Percentiles rank a stretch among this genome's conserved stretches.
phyloP scores from a whole-genome alignment of 2,797 vertebrate species.

The Apogon talboti region DNA sequence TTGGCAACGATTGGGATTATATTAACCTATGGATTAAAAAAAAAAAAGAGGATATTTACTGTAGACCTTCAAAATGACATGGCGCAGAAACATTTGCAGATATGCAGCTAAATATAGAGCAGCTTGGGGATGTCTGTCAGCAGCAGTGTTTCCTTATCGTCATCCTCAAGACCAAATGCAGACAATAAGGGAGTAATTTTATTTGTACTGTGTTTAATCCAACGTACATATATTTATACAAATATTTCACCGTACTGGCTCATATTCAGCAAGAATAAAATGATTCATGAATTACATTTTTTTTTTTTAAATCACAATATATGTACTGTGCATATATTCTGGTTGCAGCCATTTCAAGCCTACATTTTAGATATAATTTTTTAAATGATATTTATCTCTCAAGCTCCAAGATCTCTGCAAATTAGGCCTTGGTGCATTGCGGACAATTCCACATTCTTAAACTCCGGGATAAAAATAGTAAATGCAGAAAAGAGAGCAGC shows the following conservation, averaged over 20 bases:
- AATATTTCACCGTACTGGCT: too few relatives aligned
- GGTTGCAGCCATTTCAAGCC: too few relatives aligned
- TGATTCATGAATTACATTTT: too few relatives aligned
- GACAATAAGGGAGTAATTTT: neutral
- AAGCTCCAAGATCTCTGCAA: conserved; percentile 18
- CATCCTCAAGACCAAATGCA: conserved; percentile 19
- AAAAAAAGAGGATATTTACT: conserved; percentile 1
- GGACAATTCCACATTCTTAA: conserved; percentile 47
- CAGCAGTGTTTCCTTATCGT: conserved; percentile 6
- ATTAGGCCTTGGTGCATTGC: conserved; percentile 27
- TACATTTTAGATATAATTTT: neutral
- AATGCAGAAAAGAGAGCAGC: conserved; percentile 33
- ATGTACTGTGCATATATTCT: too few relatives aligned
- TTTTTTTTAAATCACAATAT: too few relatives aligned
- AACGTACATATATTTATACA: too few relatives aligned
- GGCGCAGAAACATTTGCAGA: conserved; percentile 16
- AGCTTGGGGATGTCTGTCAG: conserved; percentile 1
- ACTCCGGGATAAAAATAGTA: conserved; percentile 52
- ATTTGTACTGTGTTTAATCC: too few relatives aligned
- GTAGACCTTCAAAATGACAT: conserved; percentile 7
- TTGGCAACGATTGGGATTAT: conserved; percentile 98
- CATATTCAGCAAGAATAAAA: too few relatives aligned
- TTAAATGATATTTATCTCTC: conserved; percentile 7
- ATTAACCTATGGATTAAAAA: conserved; percentile 87
- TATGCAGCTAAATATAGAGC: conserved; percentile 34